A percentile compares a stretch with the other conserved stretches of the same genome.
These are phyloP conservation scores for Doris montereyensis DNA, from an alignment of 2,888 invertebrate genomes.

Conservation along the genomic window DNA sequence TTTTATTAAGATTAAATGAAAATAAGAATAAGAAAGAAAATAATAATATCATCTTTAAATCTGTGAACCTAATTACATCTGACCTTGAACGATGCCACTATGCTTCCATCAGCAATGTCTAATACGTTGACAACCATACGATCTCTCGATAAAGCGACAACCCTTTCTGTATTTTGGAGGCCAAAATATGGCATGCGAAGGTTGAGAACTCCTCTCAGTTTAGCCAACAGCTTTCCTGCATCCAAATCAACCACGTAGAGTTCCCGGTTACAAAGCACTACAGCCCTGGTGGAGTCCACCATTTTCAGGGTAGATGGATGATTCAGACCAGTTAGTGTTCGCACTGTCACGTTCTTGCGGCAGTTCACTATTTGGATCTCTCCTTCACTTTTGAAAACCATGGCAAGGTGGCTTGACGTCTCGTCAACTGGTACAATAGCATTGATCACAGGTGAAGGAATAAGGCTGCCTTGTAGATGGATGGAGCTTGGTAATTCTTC, in stretches of 20 bases:
- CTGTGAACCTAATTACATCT: background rate
- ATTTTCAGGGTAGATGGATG: constrained; percentile 86
- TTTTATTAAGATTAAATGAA: no score
- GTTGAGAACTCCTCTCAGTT: constrained; percentile 87
- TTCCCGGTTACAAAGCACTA: constrained; percentile 87
- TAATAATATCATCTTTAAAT: background rate
- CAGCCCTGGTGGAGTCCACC: constrained; percentile 80
- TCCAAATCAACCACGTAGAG: constrained; percentile 86
- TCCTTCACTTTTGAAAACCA: constrained; percentile 82
- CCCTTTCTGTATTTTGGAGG: constrained; percentile 84
- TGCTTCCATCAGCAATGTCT: constrained; percentile 86
- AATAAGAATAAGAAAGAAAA: background rate
- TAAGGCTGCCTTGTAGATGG: background rate
- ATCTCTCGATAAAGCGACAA: constrained; percentile 88
- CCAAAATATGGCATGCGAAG: constrained; percentile 94
- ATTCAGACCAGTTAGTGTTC: constrained; percentile 82
- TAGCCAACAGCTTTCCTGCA: constrained; percentile 81
- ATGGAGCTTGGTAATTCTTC: background rate
- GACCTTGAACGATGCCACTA: constrained; percentile 86
- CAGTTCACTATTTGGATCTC: constrained; percentile 89
- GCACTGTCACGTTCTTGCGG: constrained; percentile 77
- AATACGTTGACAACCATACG: constrained; percentile 91
- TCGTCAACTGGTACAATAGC: background rate
- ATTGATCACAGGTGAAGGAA: background rate
- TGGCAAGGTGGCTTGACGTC: constrained; percentile 78